Base-by-base conservation (phyloP, 1,140 invertebrate species). In the Drosophila teissieri region DNA sequence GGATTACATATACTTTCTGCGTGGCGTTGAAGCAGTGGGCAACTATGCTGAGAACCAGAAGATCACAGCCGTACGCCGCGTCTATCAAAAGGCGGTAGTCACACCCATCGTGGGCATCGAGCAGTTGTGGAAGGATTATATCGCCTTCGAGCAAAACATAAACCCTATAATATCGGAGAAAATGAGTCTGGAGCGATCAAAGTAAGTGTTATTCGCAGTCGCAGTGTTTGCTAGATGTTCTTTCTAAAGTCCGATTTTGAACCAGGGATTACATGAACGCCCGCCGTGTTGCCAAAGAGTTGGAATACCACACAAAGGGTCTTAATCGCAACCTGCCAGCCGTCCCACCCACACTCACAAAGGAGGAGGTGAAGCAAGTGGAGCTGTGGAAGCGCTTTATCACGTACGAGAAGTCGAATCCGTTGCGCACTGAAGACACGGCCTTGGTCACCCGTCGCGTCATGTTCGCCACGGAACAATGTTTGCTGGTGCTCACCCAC, bases 301-400 rank as follows among this genome's bases (percentile, higher is more conserved):
- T 99, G 83, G 99, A 99, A 93, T 96, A 96, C 0, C 96, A 98
- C 27, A 99, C 98, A 0, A 94, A 98, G 89, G 98, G 98, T 1
- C 93, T 99, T 0, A 99, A 99, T 92, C 94, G 98, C 56, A 98
- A 98, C 93, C 95, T 97, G 70, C 98, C 98, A 0, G 98, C 98
- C 51, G 95, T 98, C 2, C 98, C 98, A 37, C 98, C 98, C 1
- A 97, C 96, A 22, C 96, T 97, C 42, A 95, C 96, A 70, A 95
- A 96, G 3, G 98, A 99, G 92, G 98, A 99, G 94, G 93, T 96
- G 52, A 98, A 98, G 94, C 98, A 99, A 94, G 97, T 99, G 52
- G 98, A 99, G 84, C 91, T 99, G n/a, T 99, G 99, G 99, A 99
- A 99, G 92, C 99, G 99, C 89, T 99, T 99, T 90, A 99, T 99